These are phyloP conservation scores for Propithecus perrieri DNA, from an alignment of 2,797 vertebrate genomes.

Conservation along the genomic window DNA sequence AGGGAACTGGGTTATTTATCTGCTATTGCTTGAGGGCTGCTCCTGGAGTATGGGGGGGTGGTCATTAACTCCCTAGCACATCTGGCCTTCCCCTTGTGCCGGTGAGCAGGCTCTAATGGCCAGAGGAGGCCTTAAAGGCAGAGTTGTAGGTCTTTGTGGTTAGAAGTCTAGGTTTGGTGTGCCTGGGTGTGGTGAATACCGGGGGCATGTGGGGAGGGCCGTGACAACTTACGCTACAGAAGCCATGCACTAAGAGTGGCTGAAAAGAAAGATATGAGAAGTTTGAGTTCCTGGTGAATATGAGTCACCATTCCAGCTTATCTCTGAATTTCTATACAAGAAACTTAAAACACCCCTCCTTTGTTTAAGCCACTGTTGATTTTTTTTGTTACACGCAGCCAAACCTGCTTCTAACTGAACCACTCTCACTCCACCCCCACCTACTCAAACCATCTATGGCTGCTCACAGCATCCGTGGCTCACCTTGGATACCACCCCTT, in stretches of 20 bases:
- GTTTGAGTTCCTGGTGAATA: neutral
- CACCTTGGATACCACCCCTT: neutral
- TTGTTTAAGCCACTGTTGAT: neutral
- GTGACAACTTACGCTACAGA: neutral
- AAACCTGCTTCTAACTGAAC: neutral
- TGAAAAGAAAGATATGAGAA: neutral
- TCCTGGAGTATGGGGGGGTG: neutral
- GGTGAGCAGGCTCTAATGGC: neutral
- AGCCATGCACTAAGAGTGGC: neutral
- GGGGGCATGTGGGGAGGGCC: neutral
- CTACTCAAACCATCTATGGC: neutral
- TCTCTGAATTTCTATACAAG: neutral
- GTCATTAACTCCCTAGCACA: neutral
- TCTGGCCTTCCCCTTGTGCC: neutral
- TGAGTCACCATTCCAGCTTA: neutral
- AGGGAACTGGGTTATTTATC: neutral
- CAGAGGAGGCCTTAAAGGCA: neutral
- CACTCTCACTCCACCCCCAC: neutral
- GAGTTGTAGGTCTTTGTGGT: neutral
- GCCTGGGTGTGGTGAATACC: neutral
- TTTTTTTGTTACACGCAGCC: neutral
- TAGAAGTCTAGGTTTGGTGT: neutral
- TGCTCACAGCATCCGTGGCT: neutral
- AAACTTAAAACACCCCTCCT: neutral
- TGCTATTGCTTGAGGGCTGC: neutral